Conservation (phyloP, 2,113 vertebrate species). For the Heterochromis multidens region DNA sequence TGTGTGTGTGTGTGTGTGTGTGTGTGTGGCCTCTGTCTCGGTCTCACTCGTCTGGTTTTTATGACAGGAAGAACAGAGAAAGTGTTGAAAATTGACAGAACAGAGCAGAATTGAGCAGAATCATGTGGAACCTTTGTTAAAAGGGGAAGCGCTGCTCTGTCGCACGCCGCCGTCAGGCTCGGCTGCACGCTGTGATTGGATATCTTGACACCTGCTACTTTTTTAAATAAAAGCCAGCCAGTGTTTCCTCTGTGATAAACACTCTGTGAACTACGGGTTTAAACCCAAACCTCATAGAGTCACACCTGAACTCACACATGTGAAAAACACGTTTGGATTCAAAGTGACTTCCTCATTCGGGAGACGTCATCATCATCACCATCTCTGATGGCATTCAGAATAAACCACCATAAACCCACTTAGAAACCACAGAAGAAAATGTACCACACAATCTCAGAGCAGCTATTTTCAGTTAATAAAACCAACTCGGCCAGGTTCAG, state of each 20-base stretch:
- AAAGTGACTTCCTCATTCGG: background rate
- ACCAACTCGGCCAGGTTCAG: too few relatives aligned
- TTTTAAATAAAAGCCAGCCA: background rate
- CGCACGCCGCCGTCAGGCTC: background rate
- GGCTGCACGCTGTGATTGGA: background rate
- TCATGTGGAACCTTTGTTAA: background rate
- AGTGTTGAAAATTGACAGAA: background rate
- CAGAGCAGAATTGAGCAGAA: background rate
- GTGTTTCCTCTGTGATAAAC: background rate
- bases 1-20: background rate
- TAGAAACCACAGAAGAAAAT: background rate
- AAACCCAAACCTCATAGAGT: background rate
- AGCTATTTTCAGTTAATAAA: background rate
- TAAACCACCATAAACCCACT: background rate
- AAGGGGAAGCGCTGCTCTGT: background rate
- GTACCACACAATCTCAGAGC: background rate
- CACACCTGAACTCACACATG: background rate
- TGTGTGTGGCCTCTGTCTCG: background rate
- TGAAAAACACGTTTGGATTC: background rate
- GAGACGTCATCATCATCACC: background rate
- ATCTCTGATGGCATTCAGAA: background rate
- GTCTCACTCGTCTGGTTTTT: slow-evolving; percentile 6
- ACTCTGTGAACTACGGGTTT: background rate
- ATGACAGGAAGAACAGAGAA: background rate
- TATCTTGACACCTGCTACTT: background rate